Conservation (phyloP, 1,140 invertebrate species). For the Drosophila ananassae region DNA sequence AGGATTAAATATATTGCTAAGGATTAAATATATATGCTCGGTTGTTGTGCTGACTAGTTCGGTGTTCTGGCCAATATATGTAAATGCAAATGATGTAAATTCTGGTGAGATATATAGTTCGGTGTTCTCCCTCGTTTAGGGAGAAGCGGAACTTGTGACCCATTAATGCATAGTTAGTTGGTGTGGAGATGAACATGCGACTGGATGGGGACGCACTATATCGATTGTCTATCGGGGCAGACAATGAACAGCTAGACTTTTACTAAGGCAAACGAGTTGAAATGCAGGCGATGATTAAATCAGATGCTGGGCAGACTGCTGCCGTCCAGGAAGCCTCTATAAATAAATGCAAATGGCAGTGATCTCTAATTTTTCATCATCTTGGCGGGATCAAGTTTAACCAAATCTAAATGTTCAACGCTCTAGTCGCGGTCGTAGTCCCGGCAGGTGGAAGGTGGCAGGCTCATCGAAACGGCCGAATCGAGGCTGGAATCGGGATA, state of each 20-base stretch:
- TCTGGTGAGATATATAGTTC: conserved; percentile 59
- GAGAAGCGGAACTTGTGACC: conserved; percentile 77
- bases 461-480: conserved; percentile 82
- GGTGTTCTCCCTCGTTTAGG: conserved; percentile 66
- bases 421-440: conserved; percentile 79
- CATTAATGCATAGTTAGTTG: conserved; percentile 59
- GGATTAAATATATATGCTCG: conserved; percentile 38
- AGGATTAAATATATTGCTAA: conserved; percentile 40
- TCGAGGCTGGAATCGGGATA: conserved; percentile 65
- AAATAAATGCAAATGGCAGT: conserved; percentile 65
- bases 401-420: conserved; percentile 35
- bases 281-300: conserved; percentile 31
- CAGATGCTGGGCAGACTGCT: conserved; percentile 16
- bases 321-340: conserved; percentile 30
- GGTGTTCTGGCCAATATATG: conserved; percentile 56
- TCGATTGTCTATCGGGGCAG: conserved; percentile 83
- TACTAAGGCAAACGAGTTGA: conserved; percentile 47
- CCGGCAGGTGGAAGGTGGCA: conserved; percentile 77
- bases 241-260: conserved; percentile 78
- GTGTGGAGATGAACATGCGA: conserved; percentile 36
- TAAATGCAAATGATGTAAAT: conserved; percentile 60
- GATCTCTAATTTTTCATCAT: conserved; percentile 42
- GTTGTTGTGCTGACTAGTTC: conserved; percentile 58
- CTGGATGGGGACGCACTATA: conserved; percentile 73
- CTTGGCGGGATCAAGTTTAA: conserved; percentile 71